These are phyloP conservation scores for Mystacides longicornis DNA, from an alignment of 2,888 invertebrate genomes.

Conservation along the genomic window DNA sequence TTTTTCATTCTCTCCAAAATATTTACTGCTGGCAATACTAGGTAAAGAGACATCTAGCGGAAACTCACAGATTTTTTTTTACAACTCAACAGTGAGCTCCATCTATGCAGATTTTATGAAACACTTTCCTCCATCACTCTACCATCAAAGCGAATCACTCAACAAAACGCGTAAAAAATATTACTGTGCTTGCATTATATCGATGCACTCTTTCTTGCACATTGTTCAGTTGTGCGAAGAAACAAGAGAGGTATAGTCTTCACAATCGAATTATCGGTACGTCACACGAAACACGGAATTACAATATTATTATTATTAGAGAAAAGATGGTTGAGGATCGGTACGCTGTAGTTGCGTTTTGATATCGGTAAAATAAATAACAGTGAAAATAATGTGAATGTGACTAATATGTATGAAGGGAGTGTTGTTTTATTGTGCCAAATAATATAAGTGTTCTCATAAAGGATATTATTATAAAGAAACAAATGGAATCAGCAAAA, in stretches of 20 bases:
- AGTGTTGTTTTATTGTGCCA: constrained; percentile 21
- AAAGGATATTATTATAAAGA: neutral
- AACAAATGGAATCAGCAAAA: constrained; percentile 16
- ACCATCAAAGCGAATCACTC: too few relatives aligned
- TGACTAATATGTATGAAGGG: constrained; percentile 15
- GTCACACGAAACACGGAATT: constrained; percentile 10
- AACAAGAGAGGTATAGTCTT: constrained; percentile 10
- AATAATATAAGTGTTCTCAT: constrained; percentile 5
- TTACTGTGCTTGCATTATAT: constrained; percentile 4
- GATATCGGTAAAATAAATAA: constrained; percentile 8
- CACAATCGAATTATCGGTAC: constrained; percentile 1
- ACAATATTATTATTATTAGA: constrained; percentile 9
- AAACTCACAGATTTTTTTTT: too few relatives aligned
- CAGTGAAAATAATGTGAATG: constrained; percentile 18
- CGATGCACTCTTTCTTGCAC: constrained; percentile 12
- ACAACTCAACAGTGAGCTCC: too few relatives aligned
- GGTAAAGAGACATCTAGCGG: too few relatives aligned
- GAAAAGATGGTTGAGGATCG: constrained; percentile 17
- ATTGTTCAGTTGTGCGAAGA: neutral
- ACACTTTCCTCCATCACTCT: too few relatives aligned
- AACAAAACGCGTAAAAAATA: too few relatives aligned
- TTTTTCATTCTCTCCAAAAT: too few relatives aligned
- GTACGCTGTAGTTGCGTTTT: constrained; percentile 15
- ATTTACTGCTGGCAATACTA: too few relatives aligned
- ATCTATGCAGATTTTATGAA: too few relatives aligned